These are phyloP conservation scores for Synanthedon vespiformis DNA, from an alignment of 2,888 invertebrate species.

Conservation along the genomic window DNA sequence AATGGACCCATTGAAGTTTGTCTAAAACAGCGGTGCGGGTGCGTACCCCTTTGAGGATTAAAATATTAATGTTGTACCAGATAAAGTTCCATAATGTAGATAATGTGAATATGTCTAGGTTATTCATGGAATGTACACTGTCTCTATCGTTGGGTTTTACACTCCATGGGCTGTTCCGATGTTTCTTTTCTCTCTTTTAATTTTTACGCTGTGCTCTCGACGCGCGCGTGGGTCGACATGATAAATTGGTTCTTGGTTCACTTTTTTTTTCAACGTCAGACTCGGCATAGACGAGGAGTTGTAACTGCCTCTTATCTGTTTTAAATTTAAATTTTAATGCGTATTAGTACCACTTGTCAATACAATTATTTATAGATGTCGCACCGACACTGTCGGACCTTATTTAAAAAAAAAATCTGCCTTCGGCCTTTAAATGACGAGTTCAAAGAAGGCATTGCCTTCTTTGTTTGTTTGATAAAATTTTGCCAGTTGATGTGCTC, in stretches of 20 bases:
- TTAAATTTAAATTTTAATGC: conserved; percentile 35
- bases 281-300: conserved; percentile 53
- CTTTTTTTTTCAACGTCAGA: conserved; percentile 48
- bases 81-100: conserved; percentile 67
- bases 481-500: conserved; percentile 4
- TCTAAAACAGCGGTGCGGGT: too few relatives aligned
- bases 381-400: conserved; percentile 15
- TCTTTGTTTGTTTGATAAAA: conserved; percentile 24
- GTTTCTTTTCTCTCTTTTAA: conserved; percentile 44
- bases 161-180: conserved; percentile 51
- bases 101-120: conserved; percentile 69
- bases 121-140: conserved; percentile 56
- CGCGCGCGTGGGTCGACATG: conserved; percentile 62
- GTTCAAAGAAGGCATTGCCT: conserved; percentile 41
- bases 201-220: conserved; percentile 53
- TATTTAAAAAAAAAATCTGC: conserved; percentile 14
- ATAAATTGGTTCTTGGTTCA: conserved; percentile 61
- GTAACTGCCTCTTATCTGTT: conserved; percentile 40
- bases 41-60: conserved; percentile 30
- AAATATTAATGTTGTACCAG: conserved; percentile 45
- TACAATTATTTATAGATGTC: conserved; percentile 20
- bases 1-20: too few relatives aligned
- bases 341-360: conserved; percentile 26
- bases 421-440: conserved; percentile 14
- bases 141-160: conserved; percentile 68